Evolutionary conservation across 2,888 invertebrate species (phyloP).

Genomic region (Uropetala carovei): DNA sequence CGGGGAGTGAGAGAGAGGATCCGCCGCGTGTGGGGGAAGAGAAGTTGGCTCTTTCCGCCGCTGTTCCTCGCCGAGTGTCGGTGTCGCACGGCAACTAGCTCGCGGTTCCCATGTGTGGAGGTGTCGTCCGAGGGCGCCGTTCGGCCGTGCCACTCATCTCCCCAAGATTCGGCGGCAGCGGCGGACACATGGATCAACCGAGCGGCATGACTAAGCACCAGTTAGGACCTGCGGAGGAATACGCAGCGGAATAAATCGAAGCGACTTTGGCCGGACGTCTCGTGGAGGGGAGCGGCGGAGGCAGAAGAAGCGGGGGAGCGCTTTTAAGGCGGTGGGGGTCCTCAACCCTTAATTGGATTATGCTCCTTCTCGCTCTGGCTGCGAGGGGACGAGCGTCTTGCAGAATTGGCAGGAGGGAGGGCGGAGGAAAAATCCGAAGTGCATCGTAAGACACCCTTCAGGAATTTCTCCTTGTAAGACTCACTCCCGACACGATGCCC

Average conservation of each 20-base stretch:
- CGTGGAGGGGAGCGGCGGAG: neutral
- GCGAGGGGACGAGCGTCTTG: neutral
- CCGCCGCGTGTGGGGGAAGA: neutral
- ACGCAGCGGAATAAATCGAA: neutral
- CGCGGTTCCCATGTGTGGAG: neutral
- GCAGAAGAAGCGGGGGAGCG: neutral
- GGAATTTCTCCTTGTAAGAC: neutral
- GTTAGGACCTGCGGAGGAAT: too few relatives aligned
- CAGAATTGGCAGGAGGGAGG: neutral
- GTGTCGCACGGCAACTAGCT: neutral
- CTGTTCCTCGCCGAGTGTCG: neutral
- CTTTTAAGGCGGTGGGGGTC: neutral
- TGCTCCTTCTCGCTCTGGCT: neutral
- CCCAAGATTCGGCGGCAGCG: neutral
- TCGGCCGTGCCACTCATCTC: slow-evolving; percentile 15
- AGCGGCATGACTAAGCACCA: neutral
- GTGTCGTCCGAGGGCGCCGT: neutral
- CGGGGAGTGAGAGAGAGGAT: neutral
- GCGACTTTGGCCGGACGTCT: neutral
- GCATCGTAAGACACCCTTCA: neutral
- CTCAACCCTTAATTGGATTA: slow-evolving; percentile 39
- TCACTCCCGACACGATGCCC: too few relatives aligned
- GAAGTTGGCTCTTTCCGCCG: neutral
- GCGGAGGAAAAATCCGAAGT: neutral
- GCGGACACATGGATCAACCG: neutral